Evolutionary conservation across 2,797 vertebrate genomes (phyloP).

Genomic region (Vespertilio murinus): DNA sequence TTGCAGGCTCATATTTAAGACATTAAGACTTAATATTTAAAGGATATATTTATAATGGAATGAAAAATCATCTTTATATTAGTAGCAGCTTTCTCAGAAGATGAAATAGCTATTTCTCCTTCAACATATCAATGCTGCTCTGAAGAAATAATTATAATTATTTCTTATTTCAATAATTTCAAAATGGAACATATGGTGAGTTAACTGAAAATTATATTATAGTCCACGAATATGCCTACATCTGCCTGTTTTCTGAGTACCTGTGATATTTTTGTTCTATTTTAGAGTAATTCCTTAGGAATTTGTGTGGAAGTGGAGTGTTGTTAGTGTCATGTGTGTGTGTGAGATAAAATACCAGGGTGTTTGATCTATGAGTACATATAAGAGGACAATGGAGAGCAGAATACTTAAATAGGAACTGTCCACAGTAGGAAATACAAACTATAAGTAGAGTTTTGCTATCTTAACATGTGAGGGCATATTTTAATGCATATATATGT

Average conservation of each 20-base stretch:
- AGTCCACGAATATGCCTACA: not conserved
- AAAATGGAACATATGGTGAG: not conserved
- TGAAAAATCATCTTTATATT: not conserved
- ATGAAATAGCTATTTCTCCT: not conserved
- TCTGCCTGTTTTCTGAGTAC: not conserved
- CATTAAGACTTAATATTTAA: not conserved
- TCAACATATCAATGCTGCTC: not conserved
- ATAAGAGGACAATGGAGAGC: not conserved
- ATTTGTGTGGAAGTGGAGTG: not conserved
- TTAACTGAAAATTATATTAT: not conserved
- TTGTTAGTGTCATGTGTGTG: not conserved
- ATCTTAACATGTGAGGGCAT: not conserved
- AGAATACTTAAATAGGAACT: not conserved
- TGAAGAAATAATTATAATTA: not conserved
- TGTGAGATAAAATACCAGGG: not conserved
- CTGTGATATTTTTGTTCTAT: not conserved
- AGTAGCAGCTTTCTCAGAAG: not conserved
- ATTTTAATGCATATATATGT: not conserved
- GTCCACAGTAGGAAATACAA: constrained; percentile 1
- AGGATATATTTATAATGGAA: not conserved
- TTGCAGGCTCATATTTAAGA: not conserved
- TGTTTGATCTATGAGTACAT: not conserved
- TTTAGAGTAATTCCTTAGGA: not conserved
- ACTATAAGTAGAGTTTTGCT: not conserved
- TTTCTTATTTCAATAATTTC: constrained; percentile 6